Percentiles rank a stretch among this genome's conserved stretches.
phyloP scores from a whole-genome alignment of 2,797 vertebrate genomes.

The Epinephelus coioides region DNA sequence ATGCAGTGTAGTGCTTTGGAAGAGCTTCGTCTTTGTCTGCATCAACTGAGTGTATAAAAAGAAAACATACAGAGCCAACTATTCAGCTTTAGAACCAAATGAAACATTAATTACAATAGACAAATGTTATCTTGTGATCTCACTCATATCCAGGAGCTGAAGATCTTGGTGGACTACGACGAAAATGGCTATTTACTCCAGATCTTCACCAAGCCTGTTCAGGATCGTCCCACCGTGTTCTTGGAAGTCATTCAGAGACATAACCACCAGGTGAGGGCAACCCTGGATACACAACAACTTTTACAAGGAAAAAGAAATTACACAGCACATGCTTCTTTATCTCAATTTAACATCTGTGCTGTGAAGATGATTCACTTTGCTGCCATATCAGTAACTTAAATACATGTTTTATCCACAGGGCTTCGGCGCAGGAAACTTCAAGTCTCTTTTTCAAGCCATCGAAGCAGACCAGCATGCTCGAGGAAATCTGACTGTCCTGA shows the following conservation, averaged over 20 bases:
- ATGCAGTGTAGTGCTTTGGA: neutral
- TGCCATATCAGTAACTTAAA: neutral
- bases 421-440: constrained; percentile 98
- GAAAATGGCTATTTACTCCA: constrained; percentile 97
- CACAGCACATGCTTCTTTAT: neutral
- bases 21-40: neutral
- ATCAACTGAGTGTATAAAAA: neutral
- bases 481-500: constrained; percentile 93
- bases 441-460: constrained; percentile 96
- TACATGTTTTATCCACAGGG: constrained; percentile 83
- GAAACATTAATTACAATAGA: neutral
- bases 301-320: neutral
- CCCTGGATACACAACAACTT: neutral
- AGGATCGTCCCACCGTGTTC: constrained; percentile 97
- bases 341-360: neutral
- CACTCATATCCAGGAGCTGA: constrained; percentile 87
- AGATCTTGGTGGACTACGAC: constrained; percentile 95
- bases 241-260: constrained; percentile 97
- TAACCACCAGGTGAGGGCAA: constrained; percentile 92
- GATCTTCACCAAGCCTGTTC: constrained; percentile 97
- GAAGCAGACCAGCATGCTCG: constrained; percentile 92
- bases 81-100: neutral
- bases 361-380: neutral
- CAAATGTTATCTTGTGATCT: constrained; percentile 10
- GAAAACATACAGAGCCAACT: neutral